Percentiles rank a stretch among this genome's conserved stretches.
phyloP scores from a whole-genome alignment of 53 echinoderm and acorn worm genomes.

The Arbacia lixula region DNA sequence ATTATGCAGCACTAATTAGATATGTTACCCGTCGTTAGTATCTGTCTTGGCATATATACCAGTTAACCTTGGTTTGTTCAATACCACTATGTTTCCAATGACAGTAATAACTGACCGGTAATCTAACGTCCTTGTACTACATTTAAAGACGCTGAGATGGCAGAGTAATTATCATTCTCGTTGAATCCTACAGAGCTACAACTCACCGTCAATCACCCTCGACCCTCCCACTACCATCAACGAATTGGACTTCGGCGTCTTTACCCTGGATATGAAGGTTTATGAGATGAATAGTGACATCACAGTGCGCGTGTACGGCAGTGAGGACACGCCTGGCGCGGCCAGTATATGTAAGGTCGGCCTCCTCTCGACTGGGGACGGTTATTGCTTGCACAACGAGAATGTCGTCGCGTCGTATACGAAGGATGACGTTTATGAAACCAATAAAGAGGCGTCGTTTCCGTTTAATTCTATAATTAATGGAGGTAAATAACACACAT shows the following conservation, averaged over 20 bases:
- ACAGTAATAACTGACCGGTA: too few relatives aligned
- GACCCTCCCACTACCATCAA: background rate
- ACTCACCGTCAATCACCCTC: background rate
- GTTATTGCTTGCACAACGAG: slow-evolving; percentile 55
- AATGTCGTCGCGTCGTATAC: slow-evolving; percentile 39
- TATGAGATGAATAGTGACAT: slow-evolving; percentile 38
- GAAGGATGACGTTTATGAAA: slow-evolving; percentile 26
- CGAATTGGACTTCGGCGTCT: slow-evolving; percentile 27
- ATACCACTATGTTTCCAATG: too few relatives aligned
- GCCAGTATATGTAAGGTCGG: slow-evolving; percentile 56
- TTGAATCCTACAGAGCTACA: background rate
- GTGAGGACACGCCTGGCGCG: background rate
- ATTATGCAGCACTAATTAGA: too few relatives aligned
- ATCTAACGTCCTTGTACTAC: too few relatives aligned
- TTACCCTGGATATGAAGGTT: slow-evolving; percentile 21
- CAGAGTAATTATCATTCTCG: background rate
- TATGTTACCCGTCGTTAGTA: too few relatives aligned
- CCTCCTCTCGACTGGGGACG: slow-evolving; percentile 46
- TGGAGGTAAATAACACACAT: slow-evolving; percentile 71
- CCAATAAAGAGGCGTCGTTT: slow-evolving; percentile 45
- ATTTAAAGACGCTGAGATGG: too few relatives aligned
- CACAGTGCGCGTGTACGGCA: background rate
- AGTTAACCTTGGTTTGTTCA: too few relatives aligned
- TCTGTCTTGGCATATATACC: too few relatives aligned
- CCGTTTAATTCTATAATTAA: slow-evolving; percentile 62